phyloP scores from a whole-genome alignment of 2,113 vertebrate species.

The Eulacestoma nigropectus region DNA sequence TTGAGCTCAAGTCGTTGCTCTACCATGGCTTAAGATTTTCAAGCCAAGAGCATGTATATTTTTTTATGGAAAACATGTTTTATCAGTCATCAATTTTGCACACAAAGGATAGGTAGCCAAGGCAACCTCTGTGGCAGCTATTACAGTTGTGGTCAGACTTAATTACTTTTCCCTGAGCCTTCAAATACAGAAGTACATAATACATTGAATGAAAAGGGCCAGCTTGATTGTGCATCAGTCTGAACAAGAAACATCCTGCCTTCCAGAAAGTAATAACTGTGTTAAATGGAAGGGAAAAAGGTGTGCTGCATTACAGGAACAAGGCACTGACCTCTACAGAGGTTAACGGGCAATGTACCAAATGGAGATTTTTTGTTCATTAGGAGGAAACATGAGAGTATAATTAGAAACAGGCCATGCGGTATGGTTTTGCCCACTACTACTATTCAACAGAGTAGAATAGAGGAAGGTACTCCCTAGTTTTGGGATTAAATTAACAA shows the following conservation, averaged over 20 bases:
- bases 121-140: not conserved
- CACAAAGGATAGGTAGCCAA: not conserved
- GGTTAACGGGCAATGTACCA: conserved; percentile 5
- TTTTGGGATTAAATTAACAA: not conserved
- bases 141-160: not conserved
- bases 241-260: not conserved
- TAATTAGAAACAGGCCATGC: conserved; percentile 34
- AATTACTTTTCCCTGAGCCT: not conserved
- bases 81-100: not conserved
- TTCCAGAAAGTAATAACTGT: not conserved
- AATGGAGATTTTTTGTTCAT: conserved; percentile 34
- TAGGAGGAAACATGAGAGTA: conserved; percentile 12
- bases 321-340: not conserved
- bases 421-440: not conserved
- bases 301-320: not conserved
- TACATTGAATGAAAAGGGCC: not conserved
- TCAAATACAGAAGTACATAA: not conserved
- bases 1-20: not conserved
- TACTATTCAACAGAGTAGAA: not conserved
- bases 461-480: not conserved
- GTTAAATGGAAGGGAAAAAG: not conserved
- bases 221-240: not conserved
- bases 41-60: not conserved
- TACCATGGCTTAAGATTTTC: not conserved
- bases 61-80: not conserved